Conservation (phyloP, 1,140 invertebrate species). For the Procambarus clarkii region DNA sequence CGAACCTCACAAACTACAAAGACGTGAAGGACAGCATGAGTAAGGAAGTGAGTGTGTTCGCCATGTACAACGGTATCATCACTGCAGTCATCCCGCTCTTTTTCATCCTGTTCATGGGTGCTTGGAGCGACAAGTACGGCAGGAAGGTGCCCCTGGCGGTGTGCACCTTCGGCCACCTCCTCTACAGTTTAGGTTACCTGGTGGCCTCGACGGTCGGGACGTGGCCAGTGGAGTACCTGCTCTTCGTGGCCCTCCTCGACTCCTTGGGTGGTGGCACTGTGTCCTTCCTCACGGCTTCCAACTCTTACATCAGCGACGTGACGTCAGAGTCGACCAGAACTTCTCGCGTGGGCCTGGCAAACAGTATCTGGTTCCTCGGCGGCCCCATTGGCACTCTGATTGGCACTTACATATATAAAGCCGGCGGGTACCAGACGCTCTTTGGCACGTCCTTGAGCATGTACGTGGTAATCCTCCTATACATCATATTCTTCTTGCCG, state of each 20-base stretch:
- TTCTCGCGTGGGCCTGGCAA: slow-evolving; percentile 88
- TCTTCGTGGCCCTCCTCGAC: slow-evolving; percentile 75
- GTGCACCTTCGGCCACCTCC: slow-evolving; percentile 87
- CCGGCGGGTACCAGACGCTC: slow-evolving; percentile 64
- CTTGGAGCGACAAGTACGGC: slow-evolving; percentile 77
- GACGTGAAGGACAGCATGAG: slow-evolving; percentile 86
- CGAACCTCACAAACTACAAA: slow-evolving; percentile 83
- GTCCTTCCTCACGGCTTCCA: slow-evolving; percentile 91
- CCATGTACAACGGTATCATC: slow-evolving; percentile 72
- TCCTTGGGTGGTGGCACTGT: slow-evolving; percentile 88
- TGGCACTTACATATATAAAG: slow-evolving; percentile 69
- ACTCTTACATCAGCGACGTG: slow-evolving; percentile 91
- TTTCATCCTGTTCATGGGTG: slow-evolving; percentile 74
- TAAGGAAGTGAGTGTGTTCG: slow-evolving; percentile 83
- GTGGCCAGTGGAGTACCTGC: slow-evolving; percentile 81
- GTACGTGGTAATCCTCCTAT: slow-evolving; percentile 60
- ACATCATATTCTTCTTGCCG: slow-evolving; percentile 65
- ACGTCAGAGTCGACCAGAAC: slow-evolving; percentile 88
- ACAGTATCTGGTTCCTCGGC: slow-evolving; percentile 87
- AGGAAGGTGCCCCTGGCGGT: slow-evolving; percentile 88
- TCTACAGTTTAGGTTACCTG: slow-evolving; percentile 86
- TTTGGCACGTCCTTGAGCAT: slow-evolving; percentile 67
- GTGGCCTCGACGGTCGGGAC: slow-evolving; percentile 85
- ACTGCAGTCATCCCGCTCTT: slow-evolving; percentile 69
- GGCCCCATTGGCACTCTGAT: slow-evolving; percentile 87